These are phyloP conservation scores for Empis stercorea DNA, from an alignment of 2,888 invertebrate species.

Conservation along the genomic window DNA sequence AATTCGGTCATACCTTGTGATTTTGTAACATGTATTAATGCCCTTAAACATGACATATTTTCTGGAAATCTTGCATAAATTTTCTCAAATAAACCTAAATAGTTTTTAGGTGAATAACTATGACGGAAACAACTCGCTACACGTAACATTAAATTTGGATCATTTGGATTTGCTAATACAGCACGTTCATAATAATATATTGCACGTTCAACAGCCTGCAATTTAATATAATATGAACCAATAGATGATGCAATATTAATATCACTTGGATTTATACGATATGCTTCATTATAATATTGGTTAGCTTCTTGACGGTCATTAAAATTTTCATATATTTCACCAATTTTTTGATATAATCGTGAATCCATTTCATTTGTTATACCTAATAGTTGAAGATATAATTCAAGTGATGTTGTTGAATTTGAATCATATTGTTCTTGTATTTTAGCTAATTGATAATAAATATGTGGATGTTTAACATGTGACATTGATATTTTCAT, in stretches of 20 bases:
- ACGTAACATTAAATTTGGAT: constrained; percentile 75
- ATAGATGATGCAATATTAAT: constrained; percentile 72
- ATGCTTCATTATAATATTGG: constrained; percentile 33
- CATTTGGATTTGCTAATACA: constrained; percentile 58
- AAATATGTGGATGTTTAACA: constrained; percentile 48
- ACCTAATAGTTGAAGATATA: constrained; percentile 63
- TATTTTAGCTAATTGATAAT: constrained; percentile 66
- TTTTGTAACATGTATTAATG: constrained; percentile 33
- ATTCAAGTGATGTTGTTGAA: constrained; percentile 48
- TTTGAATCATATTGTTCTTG: constrained; percentile 52
- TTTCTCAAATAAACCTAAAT: constrained; percentile 32
- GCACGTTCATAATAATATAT: constrained; percentile 70
- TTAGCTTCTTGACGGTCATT: constrained; percentile 81
- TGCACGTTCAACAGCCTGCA: constrained; percentile 81
- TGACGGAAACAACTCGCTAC: constrained; percentile 74
- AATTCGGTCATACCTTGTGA: constrained; percentile 77
- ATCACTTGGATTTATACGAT: constrained; percentile 32
- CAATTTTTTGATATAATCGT: constrained; percentile 75
- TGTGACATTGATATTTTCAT: constrained; percentile 55
- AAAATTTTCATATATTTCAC: constrained; percentile 75
- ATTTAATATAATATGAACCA: constrained; percentile 77
- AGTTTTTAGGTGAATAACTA: constrained; percentile 51
- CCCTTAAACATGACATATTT: constrained; percentile 83
- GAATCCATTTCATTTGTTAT: constrained; percentile 76
- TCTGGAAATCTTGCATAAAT: constrained; percentile 85